Base-by-base conservation (phyloP, 2,888 invertebrate genomes). In the Trichopoda pennipes region DNA sequence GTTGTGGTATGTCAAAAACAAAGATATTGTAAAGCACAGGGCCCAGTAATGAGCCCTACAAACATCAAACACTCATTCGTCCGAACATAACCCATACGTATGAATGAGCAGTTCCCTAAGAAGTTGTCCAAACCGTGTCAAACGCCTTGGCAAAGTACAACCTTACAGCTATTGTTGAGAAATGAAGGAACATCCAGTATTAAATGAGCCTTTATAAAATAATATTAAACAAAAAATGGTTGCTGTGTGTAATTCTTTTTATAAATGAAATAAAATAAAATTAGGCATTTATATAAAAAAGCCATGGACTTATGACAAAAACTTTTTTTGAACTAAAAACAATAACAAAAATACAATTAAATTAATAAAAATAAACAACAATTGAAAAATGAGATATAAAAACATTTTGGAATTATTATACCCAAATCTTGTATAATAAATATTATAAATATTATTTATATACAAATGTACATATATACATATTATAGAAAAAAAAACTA, bases 351-450 rank as follows among this genome's bases (percentile, higher is more conserved):
- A 28, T 7, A 4, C 28, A 2, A 28, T 28, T 2, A 28, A 4
- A 28, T 28, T 28, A 28, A 28, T 61, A 49, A 49, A 23, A 21
- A 12, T 3, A 42, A 35, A 17, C 7, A 35, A 38, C 35, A 73
- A 10, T 28, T 14, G 42, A 38, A 55, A 35, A 56, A 38, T 44
- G 0, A 4, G 28, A 44, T 16, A 63, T n/a, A 55, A 32, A 23
- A 64, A 64, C 28, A 64, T 38, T 51, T 74, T 64, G 35, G 38
- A 74, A 66, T 19, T 49, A 56, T 21, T 14, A 28, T 17, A 42
- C 12, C 64, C 38, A 64, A 56, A 64, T 16, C 56, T 32, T 23
- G 47, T 74, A 64, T 74, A 56, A 74, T 74, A n/a, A n/a, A n/a
- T 64, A 64, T 63, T 55, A 44, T 23, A 19, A 8, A 17, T 35